Conservation (phyloP, 2,113 vertebrate genomes). For the Martes martes region DNA sequence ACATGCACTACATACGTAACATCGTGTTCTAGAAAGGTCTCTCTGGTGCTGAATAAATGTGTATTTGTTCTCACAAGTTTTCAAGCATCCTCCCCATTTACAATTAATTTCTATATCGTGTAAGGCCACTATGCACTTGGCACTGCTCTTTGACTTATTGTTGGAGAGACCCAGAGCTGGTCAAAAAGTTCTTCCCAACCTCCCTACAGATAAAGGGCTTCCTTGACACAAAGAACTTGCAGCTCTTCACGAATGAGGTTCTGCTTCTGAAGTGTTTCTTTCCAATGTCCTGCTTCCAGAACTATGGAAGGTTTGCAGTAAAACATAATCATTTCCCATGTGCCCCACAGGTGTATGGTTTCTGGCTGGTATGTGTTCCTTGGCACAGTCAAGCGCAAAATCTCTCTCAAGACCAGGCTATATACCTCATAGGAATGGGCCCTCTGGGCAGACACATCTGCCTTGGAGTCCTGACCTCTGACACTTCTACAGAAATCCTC, state of each 20-base stretch:
- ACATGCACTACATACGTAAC: conserved; percentile 4
- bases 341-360: not conserved
- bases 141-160: not conserved
- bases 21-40: not conserved
- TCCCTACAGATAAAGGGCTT: not conserved
- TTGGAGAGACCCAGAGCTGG: not conserved
- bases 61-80: not conserved
- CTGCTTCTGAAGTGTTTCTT: not conserved
- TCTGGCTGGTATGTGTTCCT: not conserved
- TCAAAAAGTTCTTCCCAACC: not conserved
- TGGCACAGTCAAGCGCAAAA: not conserved
- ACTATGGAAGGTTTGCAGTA: not conserved
- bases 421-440: not conserved
- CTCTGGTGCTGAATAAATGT: not conserved
- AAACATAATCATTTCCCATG: not conserved
- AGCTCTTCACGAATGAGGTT: not conserved
- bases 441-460: not conserved
- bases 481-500: not conserved
- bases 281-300: not conserved
- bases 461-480: not conserved
- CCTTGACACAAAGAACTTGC: not conserved
- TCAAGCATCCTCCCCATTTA: not conserved
- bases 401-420: not conserved
- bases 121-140: not conserved
- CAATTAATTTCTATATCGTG: not conserved